Base-by-base conservation (phyloP, 2,888 invertebrate genomes). In the Temnothorax ravouxi region DNA sequence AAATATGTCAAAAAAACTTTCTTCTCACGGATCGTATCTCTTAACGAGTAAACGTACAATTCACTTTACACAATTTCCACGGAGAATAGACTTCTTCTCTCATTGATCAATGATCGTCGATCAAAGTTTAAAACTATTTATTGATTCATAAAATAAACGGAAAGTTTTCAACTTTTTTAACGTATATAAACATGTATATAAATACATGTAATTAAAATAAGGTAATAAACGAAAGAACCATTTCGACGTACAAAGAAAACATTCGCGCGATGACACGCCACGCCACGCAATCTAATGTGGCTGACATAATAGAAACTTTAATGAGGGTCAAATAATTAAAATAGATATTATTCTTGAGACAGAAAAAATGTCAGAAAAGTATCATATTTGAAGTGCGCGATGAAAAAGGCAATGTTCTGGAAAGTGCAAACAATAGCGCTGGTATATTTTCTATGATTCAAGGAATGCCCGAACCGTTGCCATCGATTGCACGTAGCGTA, bases 361-460 rank as follows among this genome's bases (percentile, higher is more conserved):
- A 96, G 96, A 87, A 94, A 44, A 93, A 95, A 41, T 96, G 96
- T 92, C 92, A 93, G 3, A 93, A 93, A 80, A 93, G 95, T 47
- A 88, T 93, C 47, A 91, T 96, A 79, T 96, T 96, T 91, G 95
- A 96, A 91, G 95, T 96, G 29, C 93, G 95, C 86, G 95, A 97
- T 92, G 93, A 95, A 91, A 91, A 94, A 67, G 96, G 96, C 1
- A 94, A 95, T 4, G 89, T 96, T 64, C 90, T 96, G 52, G 96
- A 97, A 94, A 94, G 92, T 83, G 96, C 95, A 0, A 96, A 96
- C 91, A 97, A 96, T 92, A 96, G 96, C 34, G 96, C 95, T 3
- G 96, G 96, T n/a, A 95, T 96, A 80, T 96, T 95, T 93, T 96
- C 96, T 1, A 94, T 95, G 89, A 59, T 94, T 21, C 96, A 96